Evolutionary conservation across 2,888 invertebrate genomes (phyloP), one percentile per base, ranked within the genome.

Genomic region (Acanthococcus lagerstroemiae): DNA sequence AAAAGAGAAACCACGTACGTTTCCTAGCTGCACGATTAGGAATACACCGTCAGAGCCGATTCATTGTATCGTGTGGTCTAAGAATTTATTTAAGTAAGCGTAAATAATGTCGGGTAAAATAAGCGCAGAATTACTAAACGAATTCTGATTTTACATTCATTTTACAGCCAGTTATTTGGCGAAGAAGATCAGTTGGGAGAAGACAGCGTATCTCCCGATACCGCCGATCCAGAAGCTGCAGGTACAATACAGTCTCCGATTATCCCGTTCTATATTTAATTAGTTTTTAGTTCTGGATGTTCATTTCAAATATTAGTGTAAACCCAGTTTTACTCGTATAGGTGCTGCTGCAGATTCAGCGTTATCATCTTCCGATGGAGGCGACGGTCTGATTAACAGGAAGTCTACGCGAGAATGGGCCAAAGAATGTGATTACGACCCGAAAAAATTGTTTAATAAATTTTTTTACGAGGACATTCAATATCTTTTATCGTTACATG

Each of bases 31-130:
- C 76, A 99, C 99, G 1, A 99, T 99, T 71, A 82, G 99, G 48
- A 99, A 99, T 76, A 99, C 99, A 0, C 99, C 99, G 0, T 96
- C 95, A 0, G 97, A 99, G 76, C 94, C 94, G 0, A 95, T 99
- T 71, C 99, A 99, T 78, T 99, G 99, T 76, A 95, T 99, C 71
- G 96, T 99, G 21, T 99, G 99, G 99, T 91, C 95, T 0, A 99
- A 99, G 77, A 95, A 96, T 80, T 82, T 99, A 9, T 99, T 97
- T 78, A 96, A 96, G 88, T 91, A 77, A 80, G 83, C 78, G 24
- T 57, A n/a, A 46, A 12, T 21, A 45, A 50, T 27, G 17, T 37
- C 37, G 3, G 12, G 2, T 37, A 2, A 3, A 37, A 3, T 37
- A 15, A 2, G 37, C n/a, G 37, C 3, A 2, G 37, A 15, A 37